phyloP scores from a whole-genome alignment of 2,888 invertebrate species.

The Erebia palarica region DNA sequence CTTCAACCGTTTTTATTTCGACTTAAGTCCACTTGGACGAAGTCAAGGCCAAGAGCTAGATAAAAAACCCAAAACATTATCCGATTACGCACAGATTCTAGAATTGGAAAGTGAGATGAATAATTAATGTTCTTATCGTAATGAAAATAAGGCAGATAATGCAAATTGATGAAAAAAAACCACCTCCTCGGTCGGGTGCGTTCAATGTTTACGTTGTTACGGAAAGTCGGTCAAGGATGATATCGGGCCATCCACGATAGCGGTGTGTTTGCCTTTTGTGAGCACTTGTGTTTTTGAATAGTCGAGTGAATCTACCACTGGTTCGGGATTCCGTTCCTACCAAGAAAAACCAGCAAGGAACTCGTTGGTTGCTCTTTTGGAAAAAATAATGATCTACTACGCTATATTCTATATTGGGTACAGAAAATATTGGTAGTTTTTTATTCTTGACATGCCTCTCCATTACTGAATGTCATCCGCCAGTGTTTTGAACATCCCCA shows the following conservation, averaged over 20 bases:
- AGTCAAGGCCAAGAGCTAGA: neutral
- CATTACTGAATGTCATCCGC: too few relatives aligned
- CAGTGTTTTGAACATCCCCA: too few relatives aligned
- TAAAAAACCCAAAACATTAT: neutral
- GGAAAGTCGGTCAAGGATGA: constrained; percentile 34
- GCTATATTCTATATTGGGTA: too few relatives aligned
- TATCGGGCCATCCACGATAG: constrained; percentile 19
- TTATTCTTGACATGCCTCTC: too few relatives aligned
- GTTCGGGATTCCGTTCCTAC: too few relatives aligned
- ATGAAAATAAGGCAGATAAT: constrained; percentile 20
- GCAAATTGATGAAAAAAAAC: constrained; percentile 15
- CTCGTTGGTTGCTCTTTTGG: too few relatives aligned
- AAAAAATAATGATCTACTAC: too few relatives aligned
- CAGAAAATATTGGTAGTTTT: too few relatives aligned
- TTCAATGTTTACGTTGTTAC: constrained; percentile 32
- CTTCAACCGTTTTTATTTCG: too few relatives aligned
- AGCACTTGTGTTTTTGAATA: neutral
- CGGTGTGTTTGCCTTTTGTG: constrained; percentile 26
- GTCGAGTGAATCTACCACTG: too few relatives aligned
- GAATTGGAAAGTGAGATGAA: constrained; percentile 10
- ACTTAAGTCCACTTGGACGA: too few relatives aligned
- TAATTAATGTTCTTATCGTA: constrained; percentile 1
- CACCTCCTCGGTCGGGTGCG: constrained; percentile 8
- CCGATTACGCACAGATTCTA: neutral
- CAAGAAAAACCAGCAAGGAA: too few relatives aligned